These are phyloP conservation scores for Calameuta pallipes DNA, from an alignment of 2,888 invertebrate species.

Conservation along the genomic window DNA sequence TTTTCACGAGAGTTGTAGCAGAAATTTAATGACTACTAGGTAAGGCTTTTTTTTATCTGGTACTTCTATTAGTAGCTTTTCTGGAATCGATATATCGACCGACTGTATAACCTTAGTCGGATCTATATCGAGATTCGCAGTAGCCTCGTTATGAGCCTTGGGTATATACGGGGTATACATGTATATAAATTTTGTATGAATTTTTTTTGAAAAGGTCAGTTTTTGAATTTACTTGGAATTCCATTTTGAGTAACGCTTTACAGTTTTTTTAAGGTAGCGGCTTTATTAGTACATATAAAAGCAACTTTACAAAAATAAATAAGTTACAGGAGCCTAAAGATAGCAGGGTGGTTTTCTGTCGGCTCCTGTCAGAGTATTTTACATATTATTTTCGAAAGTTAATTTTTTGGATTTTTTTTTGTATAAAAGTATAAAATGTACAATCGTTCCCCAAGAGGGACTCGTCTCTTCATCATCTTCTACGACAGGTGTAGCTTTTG, in stretches of 20 bases:
- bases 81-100: slow-evolving; percentile 60
- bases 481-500: background rate
- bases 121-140: background rate
- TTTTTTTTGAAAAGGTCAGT: background rate
- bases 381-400: background rate
- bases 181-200: background rate
- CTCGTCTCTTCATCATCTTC: background rate
- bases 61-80: background rate
- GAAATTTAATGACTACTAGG: background rate
- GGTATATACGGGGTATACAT: background rate
- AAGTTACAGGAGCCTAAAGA: slow-evolving; percentile 52
- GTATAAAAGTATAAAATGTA: background rate
- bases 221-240: background rate
- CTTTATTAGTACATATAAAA: slow-evolving; percentile 63
- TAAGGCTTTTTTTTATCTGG: background rate
- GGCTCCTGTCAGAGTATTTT: background rate
- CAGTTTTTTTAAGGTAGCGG: slow-evolving; percentile 44
- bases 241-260: background rate
- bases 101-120: slow-evolving; percentile 43
- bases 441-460: background rate
- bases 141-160: background rate
- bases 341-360: background rate
- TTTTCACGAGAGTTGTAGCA: background rate
- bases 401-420: background rate
- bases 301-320: slow-evolving; percentile 53